phyloP scores from a whole-genome alignment of 1,140 invertebrate genomes.

The Halictus rubicundus region DNA sequence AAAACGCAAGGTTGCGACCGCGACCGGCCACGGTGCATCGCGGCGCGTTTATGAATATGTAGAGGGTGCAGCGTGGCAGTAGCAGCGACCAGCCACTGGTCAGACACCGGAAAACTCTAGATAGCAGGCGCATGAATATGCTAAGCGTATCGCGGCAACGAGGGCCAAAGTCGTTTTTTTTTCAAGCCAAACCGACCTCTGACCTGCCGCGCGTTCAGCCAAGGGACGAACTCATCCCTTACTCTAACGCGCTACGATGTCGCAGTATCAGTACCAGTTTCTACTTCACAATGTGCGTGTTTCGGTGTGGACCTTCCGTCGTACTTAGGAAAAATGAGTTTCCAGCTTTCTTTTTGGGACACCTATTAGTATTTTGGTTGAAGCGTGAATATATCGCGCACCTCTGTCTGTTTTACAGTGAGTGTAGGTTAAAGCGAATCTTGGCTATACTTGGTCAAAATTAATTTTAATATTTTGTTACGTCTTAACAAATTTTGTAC shows the following conservation, averaged over 20 bases:
- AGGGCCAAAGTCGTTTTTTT: slow-evolving; percentile 55
- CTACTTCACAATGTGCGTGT: neutral
- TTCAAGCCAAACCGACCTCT: slow-evolving; percentile 25
- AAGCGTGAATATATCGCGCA: no score
- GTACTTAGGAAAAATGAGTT: no score
- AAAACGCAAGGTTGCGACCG: neutral
- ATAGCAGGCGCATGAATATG: slow-evolving; percentile 68
- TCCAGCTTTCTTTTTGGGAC: no score
- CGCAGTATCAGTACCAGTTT: neutral
- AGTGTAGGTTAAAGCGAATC: no score
- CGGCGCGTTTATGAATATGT: slow-evolving; percentile 70
- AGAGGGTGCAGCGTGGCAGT: slow-evolving; percentile 33
- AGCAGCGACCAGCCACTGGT: slow-evolving; percentile 64
- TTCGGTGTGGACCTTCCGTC: slow-evolving; percentile 1
- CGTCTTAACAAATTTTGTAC: no score
- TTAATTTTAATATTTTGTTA: no score
- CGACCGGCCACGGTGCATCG: slow-evolving; percentile 36
- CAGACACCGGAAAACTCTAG: slow-evolving; percentile 71
- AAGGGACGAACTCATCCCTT: neutral
- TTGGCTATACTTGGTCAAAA: no score
- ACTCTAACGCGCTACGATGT: slow-evolving; percentile 19
- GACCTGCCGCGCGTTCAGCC: neutral
- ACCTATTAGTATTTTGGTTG: no score
- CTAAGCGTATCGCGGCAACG: slow-evolving; percentile 60
- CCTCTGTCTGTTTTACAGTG: no score